Base-by-base conservation (phyloP, 2,888 invertebrate species). In the Meandrusa payeni region DNA sequence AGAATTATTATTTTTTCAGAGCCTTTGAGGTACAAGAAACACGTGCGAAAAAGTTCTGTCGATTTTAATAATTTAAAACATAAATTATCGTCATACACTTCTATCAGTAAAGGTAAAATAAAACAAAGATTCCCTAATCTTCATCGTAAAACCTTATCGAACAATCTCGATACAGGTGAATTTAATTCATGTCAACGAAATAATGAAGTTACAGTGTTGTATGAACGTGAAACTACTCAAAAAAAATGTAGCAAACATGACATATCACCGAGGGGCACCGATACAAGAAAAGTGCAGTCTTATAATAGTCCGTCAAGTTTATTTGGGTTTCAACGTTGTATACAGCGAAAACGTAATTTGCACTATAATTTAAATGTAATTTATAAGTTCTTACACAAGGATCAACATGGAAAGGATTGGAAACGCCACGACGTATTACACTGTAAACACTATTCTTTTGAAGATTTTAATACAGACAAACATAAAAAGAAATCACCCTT, bases 361-460 rank as follows among this genome's bases (percentile, higher is more conserved):
- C 15, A 34, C 7, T 45, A 45, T 17, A 45, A 45, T 11, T 15
- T 29, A 23, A 45, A 20, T 11, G 44, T 45, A 5, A 39, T 45
- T 29, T 45, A 45, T 28, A 45, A 45, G 10, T 34, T 45, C n/a
- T 24, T 45, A 15, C 39, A 33, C 17, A 29, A 29, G 23, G 39
- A 45, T 17, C 6, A 15, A 10, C 17, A 15, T 7, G 23, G 7
- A 7, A 37, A 27, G 9, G 26, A 33, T 3, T 19, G 19, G 5
- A 42, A 42, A 29, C 6, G 6, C 10, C 44, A 45, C 7, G 26
- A 32, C 1, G 17, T 29, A 15, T 34, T 45, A 12, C 33, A 23
- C 6, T 39, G 44, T 24, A 45, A 45, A 9, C 39, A 39, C 24
- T 40, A 34, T 9, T 45, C 44, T 5, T 28, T 45, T 23, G 44